These are phyloP conservation scores for Procambarus clarkii DNA, from an alignment of 1,140 invertebrate species.

Conservation along the genomic window DNA sequence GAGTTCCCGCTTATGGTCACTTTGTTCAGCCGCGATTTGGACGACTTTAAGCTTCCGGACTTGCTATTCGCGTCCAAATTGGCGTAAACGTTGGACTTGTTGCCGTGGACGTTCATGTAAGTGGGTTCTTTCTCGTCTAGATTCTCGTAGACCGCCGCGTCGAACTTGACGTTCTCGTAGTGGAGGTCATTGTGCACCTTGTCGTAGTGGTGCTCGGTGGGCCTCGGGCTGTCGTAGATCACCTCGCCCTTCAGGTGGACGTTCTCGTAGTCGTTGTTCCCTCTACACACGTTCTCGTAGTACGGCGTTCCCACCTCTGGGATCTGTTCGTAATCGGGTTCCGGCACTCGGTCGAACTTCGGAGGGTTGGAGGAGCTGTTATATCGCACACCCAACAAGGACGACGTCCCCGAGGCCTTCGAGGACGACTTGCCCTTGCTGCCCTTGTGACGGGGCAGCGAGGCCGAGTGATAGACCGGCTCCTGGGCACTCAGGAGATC, in stretches of 20 bases:
- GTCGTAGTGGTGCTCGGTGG: constrained; percentile 57
- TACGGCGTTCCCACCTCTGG: constrained; percentile 26
- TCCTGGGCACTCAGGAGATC: constrained; percentile 63
- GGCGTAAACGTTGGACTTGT: constrained; percentile 54
- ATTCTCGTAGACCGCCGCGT: constrained; percentile 71
- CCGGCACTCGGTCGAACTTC: constrained; percentile 63
- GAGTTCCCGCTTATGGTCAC: constrained; percentile 55
- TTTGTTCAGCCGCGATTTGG: constrained; percentile 50
- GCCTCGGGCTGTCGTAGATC: constrained; percentile 71
- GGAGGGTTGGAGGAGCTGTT: constrained; percentile 35
- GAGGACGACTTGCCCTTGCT: constrained; percentile 52
- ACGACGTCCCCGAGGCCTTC: constrained; percentile 25
- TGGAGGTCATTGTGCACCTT: constrained; percentile 42
- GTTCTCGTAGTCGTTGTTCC: constrained; percentile 70
- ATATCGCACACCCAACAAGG: constrained; percentile 64
- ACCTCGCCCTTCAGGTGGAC: constrained; percentile 69
- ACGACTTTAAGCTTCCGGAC: constrained; percentile 19
- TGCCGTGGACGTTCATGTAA: constrained; percentile 68
- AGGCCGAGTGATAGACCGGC: constrained; percentile 60
- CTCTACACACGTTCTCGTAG: constrained; percentile 70
- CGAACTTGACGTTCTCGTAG: constrained; percentile 70
- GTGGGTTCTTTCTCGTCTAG: constrained; percentile 71
- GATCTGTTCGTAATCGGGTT: constrained; percentile 70
- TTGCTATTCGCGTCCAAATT: constrained; percentile 34
- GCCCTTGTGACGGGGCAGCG: constrained; percentile 64